Evolutionary conservation across 2,113 vertebrate genomes (phyloP), one percentile per base, ranked within the genome.

Genomic region (Casuarius casuarius): DNA sequence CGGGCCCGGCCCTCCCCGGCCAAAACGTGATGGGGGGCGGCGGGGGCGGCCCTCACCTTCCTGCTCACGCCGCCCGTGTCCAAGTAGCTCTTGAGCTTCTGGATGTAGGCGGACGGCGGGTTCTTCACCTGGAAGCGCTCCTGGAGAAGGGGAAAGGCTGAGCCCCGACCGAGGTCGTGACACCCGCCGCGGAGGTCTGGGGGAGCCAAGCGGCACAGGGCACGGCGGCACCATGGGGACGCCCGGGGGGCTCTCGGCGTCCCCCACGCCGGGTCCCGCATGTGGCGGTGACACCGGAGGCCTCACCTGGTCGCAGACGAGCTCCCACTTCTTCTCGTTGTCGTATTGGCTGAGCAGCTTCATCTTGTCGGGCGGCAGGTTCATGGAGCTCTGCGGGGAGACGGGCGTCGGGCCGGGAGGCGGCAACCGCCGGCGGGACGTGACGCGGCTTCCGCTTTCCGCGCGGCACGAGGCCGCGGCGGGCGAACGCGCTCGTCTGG

Each of bases 321-420:
- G 97, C 94, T 99, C 99, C 99, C 99, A 99, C 90, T 99, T 99
- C 98, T 99, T 99, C 66, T 99, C 99, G 0, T 98, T 99, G 97
- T 99, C 99, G 1, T 99, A 99, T 88, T 99, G 99, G 95, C 97
- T 99, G 67, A 99, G 96, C 58, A 99, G 98, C 95, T 98, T 97
- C 96, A 99, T 98, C 97, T 99, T 99, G 83, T 99, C 99, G 0
- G 99, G 99, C 17, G 99, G 99, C 93, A 99, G 96, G 98, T 99
- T 99, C 99, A 99, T 99, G 91, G 98, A 97, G 96, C 98, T 99
- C 99, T 99, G 97, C 5, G 44, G 93, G 79, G 87, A 25, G 68
- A 54, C 51, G 44, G 48, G 13, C 68, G 61, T 94, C 83, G 97
- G 72, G 10, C 5, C 28, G 74, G 77, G 31, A 33, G 23, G 11